Evolutionary conservation across 2,888 invertebrate species (phyloP).

Genomic region (Pristionchus japonicus): DNA sequence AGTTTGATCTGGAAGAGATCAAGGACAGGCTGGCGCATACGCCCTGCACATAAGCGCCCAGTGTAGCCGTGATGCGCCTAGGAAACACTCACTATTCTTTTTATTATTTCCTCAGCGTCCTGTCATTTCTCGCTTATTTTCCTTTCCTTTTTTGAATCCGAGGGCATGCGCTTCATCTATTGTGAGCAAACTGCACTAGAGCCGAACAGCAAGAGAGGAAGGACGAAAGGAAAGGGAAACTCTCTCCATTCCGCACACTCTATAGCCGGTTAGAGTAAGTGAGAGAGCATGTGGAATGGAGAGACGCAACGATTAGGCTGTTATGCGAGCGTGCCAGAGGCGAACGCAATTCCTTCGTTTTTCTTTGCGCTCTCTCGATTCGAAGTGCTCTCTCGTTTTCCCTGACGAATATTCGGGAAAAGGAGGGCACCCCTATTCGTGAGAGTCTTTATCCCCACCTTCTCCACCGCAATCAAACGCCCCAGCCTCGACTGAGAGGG

Average conservation of each 20-base stretch:
- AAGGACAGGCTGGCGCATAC: no score
- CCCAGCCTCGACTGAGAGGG: no score
- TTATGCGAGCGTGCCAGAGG: not conserved
- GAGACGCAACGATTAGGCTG: not conserved
- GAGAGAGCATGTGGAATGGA: not conserved
- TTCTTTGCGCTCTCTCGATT: not conserved
- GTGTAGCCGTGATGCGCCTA: no score
- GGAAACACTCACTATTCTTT: no score
- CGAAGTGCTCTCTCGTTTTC: not conserved
- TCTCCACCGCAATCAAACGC: no score
- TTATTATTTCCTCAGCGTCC: no score
- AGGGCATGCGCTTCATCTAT: not conserved
- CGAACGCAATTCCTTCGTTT: not conserved
- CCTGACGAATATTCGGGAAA: no score
- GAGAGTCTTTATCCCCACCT: no score
- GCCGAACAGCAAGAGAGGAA: not conserved
- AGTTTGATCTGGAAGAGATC: no score
- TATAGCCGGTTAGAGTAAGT: not conserved
- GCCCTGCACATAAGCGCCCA: no score
- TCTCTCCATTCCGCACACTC: not conserved
- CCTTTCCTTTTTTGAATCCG: not conserved
- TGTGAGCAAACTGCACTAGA: not conserved
- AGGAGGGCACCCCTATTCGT: no score
- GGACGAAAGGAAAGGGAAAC: not conserved
- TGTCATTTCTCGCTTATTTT: not conserved